Evolutionary conservation across 30 jellyfish, hydroid and myxozoan genomes (phyloP).

Genomic region (Aurelia sp.): DNA sequence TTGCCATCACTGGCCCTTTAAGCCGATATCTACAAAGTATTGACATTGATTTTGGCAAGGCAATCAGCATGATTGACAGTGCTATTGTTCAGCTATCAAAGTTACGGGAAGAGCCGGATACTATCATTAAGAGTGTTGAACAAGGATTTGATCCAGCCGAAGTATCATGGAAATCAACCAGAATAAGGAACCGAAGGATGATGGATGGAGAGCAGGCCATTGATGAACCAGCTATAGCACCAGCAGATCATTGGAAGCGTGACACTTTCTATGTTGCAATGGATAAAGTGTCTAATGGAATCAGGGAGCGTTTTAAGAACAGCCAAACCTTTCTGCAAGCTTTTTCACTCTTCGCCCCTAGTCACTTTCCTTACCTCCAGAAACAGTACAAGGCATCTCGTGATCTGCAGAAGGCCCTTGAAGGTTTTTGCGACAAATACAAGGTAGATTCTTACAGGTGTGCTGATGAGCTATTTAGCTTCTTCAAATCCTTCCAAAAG

Average conservation of each 20-base stretch:
- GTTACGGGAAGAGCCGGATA: slow-evolving; percentile 65
- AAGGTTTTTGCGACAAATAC: slow-evolving; percentile 28
- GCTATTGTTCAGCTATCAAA: slow-evolving; percentile 28
- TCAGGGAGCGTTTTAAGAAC: slow-evolving; percentile 38
- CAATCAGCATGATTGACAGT: slow-evolving; percentile 60
- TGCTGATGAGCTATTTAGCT: slow-evolving; percentile 7
- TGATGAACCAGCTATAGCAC: slow-evolving; percentile 42
- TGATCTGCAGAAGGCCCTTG: not conserved
- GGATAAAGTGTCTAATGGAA: slow-evolving; percentile 62
- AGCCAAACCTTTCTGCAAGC: slow-evolving; percentile 44
- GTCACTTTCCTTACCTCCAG: slow-evolving; percentile 38
- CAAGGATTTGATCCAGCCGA: slow-evolving; percentile 40
- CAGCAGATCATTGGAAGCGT: slow-evolving; percentile 56
- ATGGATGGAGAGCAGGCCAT: slow-evolving; percentile 45
- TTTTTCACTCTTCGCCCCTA: slow-evolving; percentile 30
- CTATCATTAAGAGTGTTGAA: slow-evolving; percentile 33
- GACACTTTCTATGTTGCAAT: slow-evolving; percentile 48
- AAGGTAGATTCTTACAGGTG: slow-evolving; percentile 30
- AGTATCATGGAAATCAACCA: slow-evolving; percentile 40
- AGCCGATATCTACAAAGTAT: slow-evolving; percentile 48
- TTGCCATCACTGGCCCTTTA: slow-evolving; percentile 52
- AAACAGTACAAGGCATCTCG: slow-evolving; percentile 28
- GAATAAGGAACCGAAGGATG: slow-evolving; percentile 37
- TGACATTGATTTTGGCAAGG: not conserved
- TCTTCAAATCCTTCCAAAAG: slow-evolving; percentile 14